Conservation (phyloP, 2,113 vertebrate species). For the Tyrannus savana region DNA sequence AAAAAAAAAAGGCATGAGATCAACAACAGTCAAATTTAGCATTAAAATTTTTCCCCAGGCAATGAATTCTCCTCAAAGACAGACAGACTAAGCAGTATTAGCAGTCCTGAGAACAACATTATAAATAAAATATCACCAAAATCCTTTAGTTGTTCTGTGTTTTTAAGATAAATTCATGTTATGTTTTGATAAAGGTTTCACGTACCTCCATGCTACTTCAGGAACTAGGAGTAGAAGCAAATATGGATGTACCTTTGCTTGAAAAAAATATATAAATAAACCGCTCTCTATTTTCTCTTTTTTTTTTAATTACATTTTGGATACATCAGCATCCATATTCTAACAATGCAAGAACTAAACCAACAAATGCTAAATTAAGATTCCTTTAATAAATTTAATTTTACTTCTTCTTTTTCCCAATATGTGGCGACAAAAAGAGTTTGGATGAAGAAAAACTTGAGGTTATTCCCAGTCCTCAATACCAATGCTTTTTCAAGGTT, state of each 20-base stretch:
- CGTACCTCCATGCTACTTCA: background rate
- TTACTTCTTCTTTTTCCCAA: background rate
- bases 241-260: background rate
- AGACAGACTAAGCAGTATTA: background rate
- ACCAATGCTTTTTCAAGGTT: background rate
- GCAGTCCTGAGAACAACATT: background rate
- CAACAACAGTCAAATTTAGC: background rate
- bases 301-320: background rate
- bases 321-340: background rate
- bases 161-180: background rate
- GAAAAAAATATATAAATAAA: background rate
- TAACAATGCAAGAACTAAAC: background rate
- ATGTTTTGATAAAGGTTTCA: background rate
- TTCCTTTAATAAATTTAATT: background rate
- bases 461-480: background rate
- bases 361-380: background rate
- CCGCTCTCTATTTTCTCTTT: background rate
- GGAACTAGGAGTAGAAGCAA: background rate
- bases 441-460: background rate
- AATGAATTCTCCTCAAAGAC: constrained; percentile 16
- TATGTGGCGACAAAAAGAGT: background rate
- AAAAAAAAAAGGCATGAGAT: background rate
- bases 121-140: constrained; percentile 21
- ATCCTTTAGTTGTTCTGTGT: background rate
- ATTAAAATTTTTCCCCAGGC: background rate